phyloP scores from a whole-genome alignment of 2,113 vertebrate genomes.

The Mohoua ochrocephala region DNA sequence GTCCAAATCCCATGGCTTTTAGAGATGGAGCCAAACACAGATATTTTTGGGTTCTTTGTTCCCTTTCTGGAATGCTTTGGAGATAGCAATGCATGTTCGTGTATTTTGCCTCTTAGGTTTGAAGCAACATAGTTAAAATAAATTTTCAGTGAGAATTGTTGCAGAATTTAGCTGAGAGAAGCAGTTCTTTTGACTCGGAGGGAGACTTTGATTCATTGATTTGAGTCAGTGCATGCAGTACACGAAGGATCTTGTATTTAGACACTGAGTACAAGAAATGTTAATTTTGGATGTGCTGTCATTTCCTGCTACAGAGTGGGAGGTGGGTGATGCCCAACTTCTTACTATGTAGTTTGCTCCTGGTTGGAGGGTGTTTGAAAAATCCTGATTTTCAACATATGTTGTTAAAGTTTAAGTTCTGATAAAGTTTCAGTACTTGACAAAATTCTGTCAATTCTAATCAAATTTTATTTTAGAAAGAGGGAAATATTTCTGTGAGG shows the following conservation, averaged over 20 bases:
- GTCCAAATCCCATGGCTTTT: neutral
- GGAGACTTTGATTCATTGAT: neutral
- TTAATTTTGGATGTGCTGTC: neutral
- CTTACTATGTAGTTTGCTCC: neutral
- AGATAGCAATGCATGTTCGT: neutral
- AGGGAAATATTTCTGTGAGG: neutral
- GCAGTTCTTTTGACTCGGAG: neutral
- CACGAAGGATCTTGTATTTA: neutral
- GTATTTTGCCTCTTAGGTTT: neutral
- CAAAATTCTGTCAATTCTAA: neutral
- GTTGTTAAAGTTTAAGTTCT: neutral
- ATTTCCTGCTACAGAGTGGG: neutral
- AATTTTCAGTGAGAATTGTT: neutral
- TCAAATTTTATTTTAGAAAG: neutral
- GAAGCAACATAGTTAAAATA: neutral
- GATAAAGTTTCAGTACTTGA: neutral
- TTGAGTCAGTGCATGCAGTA: neutral
- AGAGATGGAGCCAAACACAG: neutral
- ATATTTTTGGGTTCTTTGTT: neutral
- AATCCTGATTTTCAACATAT: neutral
- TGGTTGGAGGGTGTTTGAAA: neutral
- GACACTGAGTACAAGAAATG: neutral
- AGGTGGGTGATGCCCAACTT: neutral
- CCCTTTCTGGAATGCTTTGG: neutral
- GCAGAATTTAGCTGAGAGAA: neutral